Evolutionary conservation across 92 coral and sea anemone genomes (phyloP), one percentile per base, ranked within the genome.

Genomic region (Umimayanthus kanabou): DNA sequence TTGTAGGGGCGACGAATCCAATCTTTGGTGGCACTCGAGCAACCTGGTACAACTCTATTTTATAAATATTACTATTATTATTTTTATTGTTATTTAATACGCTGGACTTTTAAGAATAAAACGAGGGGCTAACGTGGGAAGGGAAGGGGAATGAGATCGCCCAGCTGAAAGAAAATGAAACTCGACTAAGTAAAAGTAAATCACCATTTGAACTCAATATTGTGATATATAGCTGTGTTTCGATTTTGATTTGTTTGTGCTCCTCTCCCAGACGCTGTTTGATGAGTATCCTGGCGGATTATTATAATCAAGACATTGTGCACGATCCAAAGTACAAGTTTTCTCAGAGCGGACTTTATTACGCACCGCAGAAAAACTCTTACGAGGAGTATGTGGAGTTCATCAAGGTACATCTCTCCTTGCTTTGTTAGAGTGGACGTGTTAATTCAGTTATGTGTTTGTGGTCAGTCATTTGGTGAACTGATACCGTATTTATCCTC

Each of bases 231-330:
- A n/a, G 18, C 25, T 16, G 2, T 42, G 33, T 45, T 18, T 14
- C 39, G 4, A 15, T n/a, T 49, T n/a, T 70, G 53, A 55, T 37
- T 77, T 69, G 30, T 23, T 25, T 65, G 47, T 66, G 6, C 39
- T 7, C 70, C 79, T 81, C 40, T 82, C 39, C n/a, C 77, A 97
- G 99, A 85, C 99, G 99, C 55, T 97, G 99, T 85, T 87, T 97
- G 39, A 97, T 97, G 99, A 97, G 99, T 75, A 97, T 97, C 90
- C 93, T 97, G 82, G 98, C 99, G 9, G 99, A 97, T 76, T 97
- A 95, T 88, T 97, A 88, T 89, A 92, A 86, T 57, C 95, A 94
- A 55, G 99, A 97, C 88, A 97, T 97, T 85, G 92, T 95, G 2
- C 94, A 95, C 49, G 99, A 97, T 81, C 91, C 99, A 30, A 97